Evolutionary conservation across 2,888 invertebrate species (phyloP), one percentile per base, ranked within the genome.

Genomic region (Acanthopleura granulata): DNA sequence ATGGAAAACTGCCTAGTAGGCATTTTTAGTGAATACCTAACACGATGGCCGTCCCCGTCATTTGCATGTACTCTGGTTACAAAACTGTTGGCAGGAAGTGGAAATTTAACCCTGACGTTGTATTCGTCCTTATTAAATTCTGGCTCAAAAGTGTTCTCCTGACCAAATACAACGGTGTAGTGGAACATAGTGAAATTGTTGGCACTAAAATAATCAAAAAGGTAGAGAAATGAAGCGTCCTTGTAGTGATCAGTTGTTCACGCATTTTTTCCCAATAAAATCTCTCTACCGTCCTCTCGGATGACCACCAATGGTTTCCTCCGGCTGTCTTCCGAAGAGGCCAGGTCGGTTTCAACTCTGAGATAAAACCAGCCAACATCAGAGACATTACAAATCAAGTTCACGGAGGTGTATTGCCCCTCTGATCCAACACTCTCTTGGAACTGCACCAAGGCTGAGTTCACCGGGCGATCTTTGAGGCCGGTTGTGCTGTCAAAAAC

Each of bases 401-500:
- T 49, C 6, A 79, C 74, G 30, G 70, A 15, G n/a, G 50, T 76
- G 72, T 79, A 79, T 57, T 57, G 18, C 6, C 57, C 57, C 3
- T 40, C 40, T 40, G 40, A 40, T 18, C n/a, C 57, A n/a, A n/a
- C 22, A 12, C 57, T 3, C 12, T 57, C n/a, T 1, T 66, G 25
- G 14, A 76, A 71, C 25, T 22, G 40, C 0, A 73, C 72, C 1
- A 76, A 74, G 30, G 73, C 73, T 15, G 72, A 70, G 1, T 18
- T 6, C 15, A 79, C 78, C 6, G 25, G 49, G 14, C 27, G 29
- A 0, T 76, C 75, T 49, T 78, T 72, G 12, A 70, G 30, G 25
- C 79, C 81, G 73, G 78, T 78, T 16, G 75, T 70, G 72, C 82
- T 83, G 72, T 77, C 76, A 50, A 78, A 83, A 16, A 83, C 62